These are phyloP conservation scores for Calcarius lapponicus DNA, from an alignment of 2,797 vertebrate species.

Conservation along the genomic window DNA sequence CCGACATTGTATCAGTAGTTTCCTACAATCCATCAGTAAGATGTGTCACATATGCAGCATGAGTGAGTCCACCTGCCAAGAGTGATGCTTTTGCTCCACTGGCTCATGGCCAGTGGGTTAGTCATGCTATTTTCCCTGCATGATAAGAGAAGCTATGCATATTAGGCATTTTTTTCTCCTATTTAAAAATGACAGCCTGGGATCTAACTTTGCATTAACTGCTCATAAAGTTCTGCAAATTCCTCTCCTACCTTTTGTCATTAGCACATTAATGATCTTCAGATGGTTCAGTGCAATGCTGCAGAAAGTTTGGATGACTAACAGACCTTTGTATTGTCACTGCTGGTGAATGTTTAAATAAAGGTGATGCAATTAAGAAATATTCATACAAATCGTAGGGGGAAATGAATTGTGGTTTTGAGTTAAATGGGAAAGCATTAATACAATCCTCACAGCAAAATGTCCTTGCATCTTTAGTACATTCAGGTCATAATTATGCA, in stretches of 20 bases:
- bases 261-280: slow-evolving; percentile 55
- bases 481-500: background rate
- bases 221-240: slow-evolving; percentile 36
- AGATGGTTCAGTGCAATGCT: slow-evolving; percentile 8
- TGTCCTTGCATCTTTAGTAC: background rate
- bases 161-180: background rate
- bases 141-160: background rate
- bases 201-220: slow-evolving; percentile 36
- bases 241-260: slow-evolving; percentile 18
- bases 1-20: background rate
- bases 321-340: slow-evolving; percentile 8
- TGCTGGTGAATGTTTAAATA: background rate
- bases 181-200: background rate
- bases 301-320: slow-evolving; percentile 36
- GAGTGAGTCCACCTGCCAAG: slow-evolving; percentile 26
- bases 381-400: background rate
- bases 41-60: slow-evolving; percentile 27
- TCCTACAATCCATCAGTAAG: slow-evolving; percentile 39
- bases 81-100: background rate
- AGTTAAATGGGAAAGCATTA: slow-evolving; percentile 6
- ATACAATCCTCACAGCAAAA: background rate
- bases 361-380: slow-evolving; percentile 12
- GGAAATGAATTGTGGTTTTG: slow-evolving; percentile 16
- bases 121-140: background rate
- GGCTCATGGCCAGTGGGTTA: slow-evolving; percentile 41